phyloP scores from a whole-genome alignment of 2,888 invertebrate genomes.

The Heliconius charithonia region DNA sequence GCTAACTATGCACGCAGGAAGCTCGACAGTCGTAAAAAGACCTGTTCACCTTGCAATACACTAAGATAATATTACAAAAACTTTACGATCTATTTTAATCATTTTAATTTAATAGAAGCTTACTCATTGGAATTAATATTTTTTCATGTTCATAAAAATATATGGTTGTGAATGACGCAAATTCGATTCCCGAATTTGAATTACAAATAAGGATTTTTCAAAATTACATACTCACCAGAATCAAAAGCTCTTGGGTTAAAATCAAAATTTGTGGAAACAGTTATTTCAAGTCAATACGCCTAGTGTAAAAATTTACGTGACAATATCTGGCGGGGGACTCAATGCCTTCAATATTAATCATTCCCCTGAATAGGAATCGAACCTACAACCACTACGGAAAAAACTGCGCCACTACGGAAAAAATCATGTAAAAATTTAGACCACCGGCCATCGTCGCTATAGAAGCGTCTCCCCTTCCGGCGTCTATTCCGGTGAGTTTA shows the following conservation, averaged over 20 bases:
- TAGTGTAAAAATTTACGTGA: too few relatives aligned
- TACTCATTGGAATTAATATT: not conserved
- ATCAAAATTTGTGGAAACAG: too few relatives aligned
- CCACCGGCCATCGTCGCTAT: slow-evolving; percentile 55
- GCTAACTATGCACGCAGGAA: slow-evolving; percentile 33
- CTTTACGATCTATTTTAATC: not conserved
- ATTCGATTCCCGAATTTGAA: not conserved
- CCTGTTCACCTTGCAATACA: slow-evolving; percentile 40
- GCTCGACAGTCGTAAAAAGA: slow-evolving; percentile 37
- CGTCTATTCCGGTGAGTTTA: slow-evolving; percentile 52
- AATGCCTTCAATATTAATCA: too few relatives aligned
- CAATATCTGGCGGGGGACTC: too few relatives aligned
- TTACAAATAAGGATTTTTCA: too few relatives aligned
- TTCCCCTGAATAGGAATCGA: not conserved
- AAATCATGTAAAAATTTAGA: slow-evolving; percentile 36
- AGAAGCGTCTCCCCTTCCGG: slow-evolving; percentile 40
- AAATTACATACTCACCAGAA: too few relatives aligned
- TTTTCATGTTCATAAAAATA: not conserved
- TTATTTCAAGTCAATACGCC: too few relatives aligned
- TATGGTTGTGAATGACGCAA: not conserved
- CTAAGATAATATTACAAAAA: slow-evolving; percentile 7
- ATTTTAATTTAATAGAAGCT: not conserved
- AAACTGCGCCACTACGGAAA: not conserved
- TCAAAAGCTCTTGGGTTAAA: too few relatives aligned
- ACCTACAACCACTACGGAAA: not conserved